Base-by-base conservation (phyloP, 92 coral and sea anemone genomes). In the Porites rus region DNA sequence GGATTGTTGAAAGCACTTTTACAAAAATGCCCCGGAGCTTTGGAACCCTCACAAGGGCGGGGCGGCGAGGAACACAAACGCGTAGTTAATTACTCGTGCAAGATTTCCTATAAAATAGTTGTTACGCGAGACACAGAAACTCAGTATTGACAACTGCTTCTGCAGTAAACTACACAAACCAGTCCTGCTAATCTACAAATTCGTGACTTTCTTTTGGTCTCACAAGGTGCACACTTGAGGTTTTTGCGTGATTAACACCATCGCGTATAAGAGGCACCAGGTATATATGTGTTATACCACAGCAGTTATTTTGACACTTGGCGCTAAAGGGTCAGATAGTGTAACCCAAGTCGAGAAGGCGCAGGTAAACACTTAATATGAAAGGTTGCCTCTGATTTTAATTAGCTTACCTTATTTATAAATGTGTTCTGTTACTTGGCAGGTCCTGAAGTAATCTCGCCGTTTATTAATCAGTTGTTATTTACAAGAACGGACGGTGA, bases 401-500 rank as follows among this genome's bases (percentile, higher is more conserved):
- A 90, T 90, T 90, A 90, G 87, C 93, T 80, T 67, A 77, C 60
- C 86, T 90, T 90, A 90, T 86, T 90, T 88, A 90, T 61, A 88
- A 83, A 68, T 88, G 90, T 64, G 72, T 62, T 74, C 72, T 83
- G 79, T 83, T 83, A 28, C 80, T 74, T 83, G 87, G 87, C 87
- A 83, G 87, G 80, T 83, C 80, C 72, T 61, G 52, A 17, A 72
- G 68, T 69, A 56, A 69, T 81, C 78, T 71, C 78, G 70, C 19
- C 31, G 31, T 69, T 25, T 54, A 81, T 72, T 69, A 56, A 81
- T 69, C 85, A 83, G 62, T 51, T 8, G 43, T 31, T 83, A 63
- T 74, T 83, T 83, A 80, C 72, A 66, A 54, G 80, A 24, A 83
- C 79, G 61, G 53, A 73, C 60, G 62, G 69, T 13, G 53, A 25